A percentile compares a stretch with the other conserved stretches of the same genome.
Evolutionary conservation across 2,113 vertebrate genomes (phyloP).

Genomic region (Corythoichthys intestinalis): DNA sequence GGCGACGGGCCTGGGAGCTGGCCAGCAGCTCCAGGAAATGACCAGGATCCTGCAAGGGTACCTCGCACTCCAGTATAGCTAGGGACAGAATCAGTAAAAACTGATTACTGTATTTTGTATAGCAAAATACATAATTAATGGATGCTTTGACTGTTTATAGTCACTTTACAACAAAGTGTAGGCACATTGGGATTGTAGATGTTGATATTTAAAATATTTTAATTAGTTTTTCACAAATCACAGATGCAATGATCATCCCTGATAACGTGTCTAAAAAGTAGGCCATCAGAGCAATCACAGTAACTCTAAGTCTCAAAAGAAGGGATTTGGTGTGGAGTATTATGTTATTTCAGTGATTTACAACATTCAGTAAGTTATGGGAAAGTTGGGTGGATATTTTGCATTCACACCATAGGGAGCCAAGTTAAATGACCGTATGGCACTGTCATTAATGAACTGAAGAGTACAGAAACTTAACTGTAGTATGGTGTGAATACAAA

Average conservation of each 20-base stretch:
- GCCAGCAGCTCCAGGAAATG: slow-evolving; percentile 89
- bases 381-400: slow-evolving; percentile 7
- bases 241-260: neutral
- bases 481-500: slow-evolving; percentile 38
- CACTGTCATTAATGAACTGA: neutral
- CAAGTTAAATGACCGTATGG: neutral
- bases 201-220: neutral
- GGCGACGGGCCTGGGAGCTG: slow-evolving; percentile 86
- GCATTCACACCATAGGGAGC: slow-evolving; percentile 40
- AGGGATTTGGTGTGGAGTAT: neutral
- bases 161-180: neutral
- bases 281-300: neutral
- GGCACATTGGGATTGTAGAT: neutral
- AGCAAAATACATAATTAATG: neutral
- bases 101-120: neutral
- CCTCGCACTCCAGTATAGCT: slow-evolving; percentile 71
- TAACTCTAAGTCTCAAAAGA: neutral
- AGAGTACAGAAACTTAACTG: neutral
- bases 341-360: slow-evolving; percentile 2
- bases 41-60: slow-evolving; percentile 78
- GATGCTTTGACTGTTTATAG: neutral
- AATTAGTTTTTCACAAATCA: neutral
- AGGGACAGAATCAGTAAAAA: slow-evolving; percentile 39
- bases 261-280: neutral
- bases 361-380: slow-evolving; percentile 10